phyloP scores from a whole-genome alignment of 1,140 invertebrate species.

The Drosophila repletoides region DNA sequence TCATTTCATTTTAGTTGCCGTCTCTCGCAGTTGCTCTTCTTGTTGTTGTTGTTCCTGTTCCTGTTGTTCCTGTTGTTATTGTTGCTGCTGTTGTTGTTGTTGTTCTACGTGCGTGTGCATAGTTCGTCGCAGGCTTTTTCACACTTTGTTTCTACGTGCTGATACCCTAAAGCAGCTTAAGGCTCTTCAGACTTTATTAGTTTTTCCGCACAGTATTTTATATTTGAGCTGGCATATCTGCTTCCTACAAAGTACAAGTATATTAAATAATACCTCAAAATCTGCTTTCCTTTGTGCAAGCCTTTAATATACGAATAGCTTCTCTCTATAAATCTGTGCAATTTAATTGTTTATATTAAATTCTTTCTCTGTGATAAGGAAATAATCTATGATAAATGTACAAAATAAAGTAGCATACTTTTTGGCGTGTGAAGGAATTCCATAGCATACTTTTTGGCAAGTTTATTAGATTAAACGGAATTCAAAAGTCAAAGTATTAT shows the following conservation, averaged over 20 bases:
- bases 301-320: too few relatives aligned
- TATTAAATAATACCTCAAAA: too few relatives aligned
- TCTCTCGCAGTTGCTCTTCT: slow-evolving; percentile 36
- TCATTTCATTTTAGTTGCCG: slow-evolving; percentile 76
- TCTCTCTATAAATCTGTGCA: too few relatives aligned
- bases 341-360: too few relatives aligned
- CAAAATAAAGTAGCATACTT: too few relatives aligned
- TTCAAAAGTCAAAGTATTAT: too few relatives aligned
- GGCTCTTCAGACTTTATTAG: not conserved
- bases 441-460: too few relatives aligned
- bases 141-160: slow-evolving; percentile 52
- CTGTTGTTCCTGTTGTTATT: not conserved
- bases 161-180: slow-evolving; percentile 15
- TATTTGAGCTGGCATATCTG: not conserved
- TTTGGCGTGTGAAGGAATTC: too few relatives aligned
- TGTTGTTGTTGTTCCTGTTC: not conserved
- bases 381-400: too few relatives aligned
- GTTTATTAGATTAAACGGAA: too few relatives aligned
- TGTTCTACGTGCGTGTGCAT: slow-evolving; percentile 60
- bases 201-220: not conserved
- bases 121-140: slow-evolving; percentile 70
- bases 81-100: not conserved
- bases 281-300: too few relatives aligned
- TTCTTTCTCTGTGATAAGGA: too few relatives aligned
- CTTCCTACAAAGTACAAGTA: not conserved